Evolutionary conservation across 2,888 invertebrate species (phyloP), one percentile per base, ranked within the genome.

Genomic region (Meganola albula): DNA sequence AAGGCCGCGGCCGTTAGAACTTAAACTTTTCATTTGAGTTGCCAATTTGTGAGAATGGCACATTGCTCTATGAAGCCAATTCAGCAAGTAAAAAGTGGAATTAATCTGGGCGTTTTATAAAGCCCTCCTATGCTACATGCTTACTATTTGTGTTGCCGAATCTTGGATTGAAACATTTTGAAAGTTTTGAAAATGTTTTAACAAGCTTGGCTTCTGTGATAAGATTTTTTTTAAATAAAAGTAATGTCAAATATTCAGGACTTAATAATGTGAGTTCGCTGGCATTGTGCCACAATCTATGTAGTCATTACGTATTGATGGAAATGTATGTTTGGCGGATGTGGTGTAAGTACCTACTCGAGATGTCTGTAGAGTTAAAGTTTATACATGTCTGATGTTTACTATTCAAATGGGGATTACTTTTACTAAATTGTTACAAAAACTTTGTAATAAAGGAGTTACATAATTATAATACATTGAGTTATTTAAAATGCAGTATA

Each of bases 351-450:
- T n/a, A n/a, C n/a, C n/a, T n/a, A 63, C 39, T 58, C 51, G 56
- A 49, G 48, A 53, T 48, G 62, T 57, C 50, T 56, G 51, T 65
- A 62, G 57, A 56, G 42, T 50, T 55, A 57, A 53, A 60, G 49
- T 56, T 44, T 50, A 52, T 53, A 53, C 48, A 60, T 63, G 63
- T 65, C 61, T 58, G 61, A 63, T 61, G 61, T 66, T 58, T 64
- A 66, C 56, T 63, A 55, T 61, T 61, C 47, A 48, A 58, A 48
- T 58, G 39, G 59, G 62, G 53, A 48, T 63, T 62, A 57, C 60
- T 59, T 65, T 65, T 61, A 64, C 58, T 59, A 62, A 61, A 57
- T 58, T 62, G 66, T 66, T 66, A 55, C 58, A 59, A 61, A 49
- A 62, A 48, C 39, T 52, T 59, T 65, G 64, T 66, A 63, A 62